Percentiles rank a stretch among this genome's conserved stretches.
phyloP scores from a whole-genome alignment of 1,140 invertebrate species.

The Pseudomyrmex concolor region DNA sequence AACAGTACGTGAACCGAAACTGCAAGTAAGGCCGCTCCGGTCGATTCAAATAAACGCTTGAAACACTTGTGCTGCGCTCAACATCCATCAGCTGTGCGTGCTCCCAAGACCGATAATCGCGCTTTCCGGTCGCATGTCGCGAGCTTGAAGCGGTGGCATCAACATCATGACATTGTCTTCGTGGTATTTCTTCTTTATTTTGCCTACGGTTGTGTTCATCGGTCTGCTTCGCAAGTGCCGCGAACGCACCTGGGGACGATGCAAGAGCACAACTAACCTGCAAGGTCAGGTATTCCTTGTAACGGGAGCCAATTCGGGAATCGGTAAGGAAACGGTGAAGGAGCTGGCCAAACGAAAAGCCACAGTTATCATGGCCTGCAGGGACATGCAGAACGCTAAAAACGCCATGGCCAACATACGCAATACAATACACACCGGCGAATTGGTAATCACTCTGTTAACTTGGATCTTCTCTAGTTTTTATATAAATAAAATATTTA shows the following conservation, averaged over 20 bases:
- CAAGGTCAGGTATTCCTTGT: slow-evolving; percentile 89
- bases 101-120: background rate
- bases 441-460: slow-evolving; percentile 85
- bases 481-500: no score
- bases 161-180: slow-evolving; percentile 78
- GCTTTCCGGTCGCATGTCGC: background rate
- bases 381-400: slow-evolving; percentile 87
- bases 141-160: background rate
- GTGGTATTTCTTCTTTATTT: slow-evolving; percentile 80
- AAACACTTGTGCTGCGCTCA: no score
- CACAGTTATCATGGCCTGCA: slow-evolving; percentile 90
- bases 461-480: background rate
- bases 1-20: no score
- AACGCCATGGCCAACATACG: slow-evolving; percentile 88
- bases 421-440: slow-evolving; percentile 84
- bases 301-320: slow-evolving; percentile 92
- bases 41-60: no score
- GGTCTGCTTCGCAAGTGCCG: slow-evolving; percentile 84
- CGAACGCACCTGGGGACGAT: slow-evolving; percentile 84
- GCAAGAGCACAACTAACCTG: slow-evolving; percentile 80
- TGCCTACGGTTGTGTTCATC: slow-evolving; percentile 80
- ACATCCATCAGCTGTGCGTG: no score
- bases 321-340: slow-evolving; percentile 91
- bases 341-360: slow-evolving; percentile 88
- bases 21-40: no score